These are phyloP conservation scores for Bombus fervidus DNA, from an alignment of 1,140 invertebrate genomes.

Conservation along the genomic window DNA sequence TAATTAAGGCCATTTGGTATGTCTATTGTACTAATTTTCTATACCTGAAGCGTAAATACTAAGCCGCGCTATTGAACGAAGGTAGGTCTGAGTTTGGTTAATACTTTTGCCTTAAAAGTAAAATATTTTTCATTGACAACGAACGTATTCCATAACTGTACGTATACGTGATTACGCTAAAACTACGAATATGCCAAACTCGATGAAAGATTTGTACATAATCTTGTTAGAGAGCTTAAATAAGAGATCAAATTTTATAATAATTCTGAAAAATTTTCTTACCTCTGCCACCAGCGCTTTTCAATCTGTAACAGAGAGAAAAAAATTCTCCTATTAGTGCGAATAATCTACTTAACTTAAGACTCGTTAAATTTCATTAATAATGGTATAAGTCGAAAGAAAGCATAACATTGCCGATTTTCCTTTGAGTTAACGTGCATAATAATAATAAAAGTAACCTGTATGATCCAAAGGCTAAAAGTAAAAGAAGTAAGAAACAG, in stretches of 20 bases:
- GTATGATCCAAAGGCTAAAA: neutral
- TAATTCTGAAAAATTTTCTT: constrained; percentile 48
- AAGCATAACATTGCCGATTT: neutral
- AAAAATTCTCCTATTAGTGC: constrained; percentile 16
- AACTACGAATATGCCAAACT: neutral
- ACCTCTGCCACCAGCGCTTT: constrained; percentile 79
- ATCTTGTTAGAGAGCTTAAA: neutral
- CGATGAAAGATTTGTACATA: constrained; percentile 18
- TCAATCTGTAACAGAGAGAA: constrained; percentile 77
- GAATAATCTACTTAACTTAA: neutral
- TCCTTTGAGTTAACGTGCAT: neutral
- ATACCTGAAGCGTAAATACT: constrained; percentile 33
- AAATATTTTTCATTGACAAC: no score
- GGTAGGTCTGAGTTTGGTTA: neutral
- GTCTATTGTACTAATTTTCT: constrained; percentile 57
- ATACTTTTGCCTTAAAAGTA: neutral
- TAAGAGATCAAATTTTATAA: constrained; percentile 6
- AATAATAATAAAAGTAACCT: neutral
- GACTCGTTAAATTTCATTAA: no score
- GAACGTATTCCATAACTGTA: neutral
- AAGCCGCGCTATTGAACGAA: no score
- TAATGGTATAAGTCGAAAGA: no score
- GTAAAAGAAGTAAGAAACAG: neutral
- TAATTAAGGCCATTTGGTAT: constrained; percentile 31
- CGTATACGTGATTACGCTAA: neutral